Base-by-base conservation (phyloP, 2,797 vertebrate genomes). In the Gymnoscopelus microlampas region DNA sequence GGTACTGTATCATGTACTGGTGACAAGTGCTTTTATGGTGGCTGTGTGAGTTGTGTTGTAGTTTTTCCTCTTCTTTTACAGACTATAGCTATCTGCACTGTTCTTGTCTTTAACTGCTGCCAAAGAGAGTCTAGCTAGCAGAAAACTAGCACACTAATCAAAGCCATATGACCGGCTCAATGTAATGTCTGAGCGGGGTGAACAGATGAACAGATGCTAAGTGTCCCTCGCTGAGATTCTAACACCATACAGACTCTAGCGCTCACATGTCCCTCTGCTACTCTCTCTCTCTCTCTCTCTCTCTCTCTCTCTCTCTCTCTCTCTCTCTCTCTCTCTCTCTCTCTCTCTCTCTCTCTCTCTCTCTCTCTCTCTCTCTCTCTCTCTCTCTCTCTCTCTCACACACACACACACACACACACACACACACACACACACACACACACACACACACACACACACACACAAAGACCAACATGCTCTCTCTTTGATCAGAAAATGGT, bases 141-240 rank as follows among this genome's bases (percentile, higher is more conserved):
- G 70, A 81, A 90, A 83, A 82, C 77, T 60, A 89, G 88, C 76
- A 68, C 70, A 59, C 82, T 93, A 92, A 94, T 92, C 87, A 89
- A 89, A 91, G 86, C 93, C 92, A 93, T 91, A 92, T 91, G 93
- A 92, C 81, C 78, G 60, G 79, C 87, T 92, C 80, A 86, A 85
- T 88, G 89, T 86, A 82, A 91, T 89, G 90, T 83, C 83, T 89
- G 89, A 84, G 83, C 78, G 67, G 70, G 88, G 77, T 48, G 82
- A 82, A 87, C 85, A 91, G 91, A 90, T 92, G 87, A 82, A 87
- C 85, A 91, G 91, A 90, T 92, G 87, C 88, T 79, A 85, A 89
- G 86, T 89, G 86, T 89, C 88, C 85, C 81, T 80, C 76, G 80
- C 79, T 82, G 78, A 82, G 82, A 81, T 81, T 68, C 68, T 51